Evolutionary conservation across 1,140 invertebrate genomes (phyloP), one percentile per base, ranked within the genome.

Genomic region (Drosophila cardini): DNA sequence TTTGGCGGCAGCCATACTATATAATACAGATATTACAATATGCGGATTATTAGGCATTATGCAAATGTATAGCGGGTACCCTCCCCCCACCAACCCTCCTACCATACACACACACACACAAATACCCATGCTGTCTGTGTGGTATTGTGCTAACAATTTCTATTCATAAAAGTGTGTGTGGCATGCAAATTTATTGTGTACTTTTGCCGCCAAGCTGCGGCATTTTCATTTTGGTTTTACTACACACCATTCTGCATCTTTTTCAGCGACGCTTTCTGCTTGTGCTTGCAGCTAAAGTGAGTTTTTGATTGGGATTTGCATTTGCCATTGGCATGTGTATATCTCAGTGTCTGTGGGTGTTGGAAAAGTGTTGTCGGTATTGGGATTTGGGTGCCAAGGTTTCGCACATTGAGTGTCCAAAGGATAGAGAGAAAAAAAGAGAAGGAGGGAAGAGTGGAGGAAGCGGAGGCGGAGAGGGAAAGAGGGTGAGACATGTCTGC

Each of bases 41-140:
- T 89, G 84, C 84, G 84, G 84, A 87, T 87, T 87, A 87, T 90
- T 90, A 87, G 84, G 84, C 80, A 87, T 87, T 87, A 87, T 89
- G 84, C 84, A 83, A 62, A 50, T 82, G 67, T 76, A 16, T 48
- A n/a, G 42, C 0, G 8, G 4, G 15, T 2, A 5, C 4, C 10
- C 10, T 2, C 40, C 11, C 2, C 16, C 13, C 10, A 10, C 16
- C 30, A 11, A 11, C 36, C 26, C 58, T 30, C 16, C 13, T 13
- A 30, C 21, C 34, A 26, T 10, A 30, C 45, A 38, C 69, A 13
- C 48, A 52, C 52, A 50, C 40, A 45, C n/a, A n/a, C n/a, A 11
- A 11, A 10, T 21, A 16, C 32, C 40, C 7, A 0, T 38, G 42
- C 16, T 60, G 48, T 62, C 15, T 61, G 60, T 26, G 32, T 69